phyloP scores from a whole-genome alignment of 1,140 invertebrate genomes.

The Hylyphantes graminicola region DNA sequence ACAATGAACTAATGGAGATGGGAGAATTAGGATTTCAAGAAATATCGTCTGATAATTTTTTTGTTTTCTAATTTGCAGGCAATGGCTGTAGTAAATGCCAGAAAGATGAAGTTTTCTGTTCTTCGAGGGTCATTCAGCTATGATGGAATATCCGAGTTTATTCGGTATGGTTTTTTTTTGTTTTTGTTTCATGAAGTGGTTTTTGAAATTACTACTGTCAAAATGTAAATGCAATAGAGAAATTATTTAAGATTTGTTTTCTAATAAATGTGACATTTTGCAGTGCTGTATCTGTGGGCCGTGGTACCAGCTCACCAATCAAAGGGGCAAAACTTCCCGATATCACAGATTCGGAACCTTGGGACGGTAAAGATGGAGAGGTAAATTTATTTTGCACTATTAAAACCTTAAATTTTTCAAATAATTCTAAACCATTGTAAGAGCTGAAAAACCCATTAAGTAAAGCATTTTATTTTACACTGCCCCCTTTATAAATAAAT shows the following conservation, averaged over 20 bases:
- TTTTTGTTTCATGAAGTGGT: neutral
- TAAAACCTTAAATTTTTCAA: neutral
- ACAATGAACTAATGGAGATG: no score
- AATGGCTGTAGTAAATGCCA: slow-evolving; percentile 94
- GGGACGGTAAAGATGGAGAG: slow-evolving; percentile 98
- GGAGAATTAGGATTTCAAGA: neutral
- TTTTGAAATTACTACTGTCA: neutral
- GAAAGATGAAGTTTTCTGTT: slow-evolving; percentile 97
- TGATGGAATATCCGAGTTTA: slow-evolving; percentile 94
- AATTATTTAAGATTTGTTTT: neutral
- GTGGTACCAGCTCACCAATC: slow-evolving; percentile 90
- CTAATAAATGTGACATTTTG: slow-evolving; percentile 60
- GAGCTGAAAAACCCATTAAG: no score
- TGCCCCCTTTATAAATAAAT: slow-evolving; percentile 50
- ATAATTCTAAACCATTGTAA: neutral
- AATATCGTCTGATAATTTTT: slow-evolving; percentile 8
- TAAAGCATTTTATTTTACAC: neutral
- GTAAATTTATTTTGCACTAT: slow-evolving; percentile 62
- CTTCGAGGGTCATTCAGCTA: slow-evolving; percentile 94
- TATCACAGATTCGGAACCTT: slow-evolving; percentile 79
- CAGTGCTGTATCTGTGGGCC: slow-evolving; percentile 93
- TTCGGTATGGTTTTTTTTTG: slow-evolving; percentile 73
- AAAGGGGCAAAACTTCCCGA: slow-evolving; percentile 86
- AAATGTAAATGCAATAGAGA: neutral
- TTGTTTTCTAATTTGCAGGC: slow-evolving; percentile 82